Evolutionary conservation across 2,113 vertebrate species (phyloP).

Genomic region (Gorilla gorilla): DNA sequence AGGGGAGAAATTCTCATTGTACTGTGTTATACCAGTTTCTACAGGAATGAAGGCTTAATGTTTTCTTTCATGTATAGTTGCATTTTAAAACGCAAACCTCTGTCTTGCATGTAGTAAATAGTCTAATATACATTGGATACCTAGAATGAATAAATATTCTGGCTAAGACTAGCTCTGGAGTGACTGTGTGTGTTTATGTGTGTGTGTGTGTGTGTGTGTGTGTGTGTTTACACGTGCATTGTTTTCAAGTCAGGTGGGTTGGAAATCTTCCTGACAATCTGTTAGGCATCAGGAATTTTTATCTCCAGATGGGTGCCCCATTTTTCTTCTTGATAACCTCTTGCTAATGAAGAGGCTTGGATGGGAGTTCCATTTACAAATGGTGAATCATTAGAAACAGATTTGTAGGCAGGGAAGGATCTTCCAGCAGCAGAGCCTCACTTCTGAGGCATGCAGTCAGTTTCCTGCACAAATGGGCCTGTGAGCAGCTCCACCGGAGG

Average conservation of each 20-base stretch:
- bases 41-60: not conserved
- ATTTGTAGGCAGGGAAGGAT: constrained; percentile 60
- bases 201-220: not conserved
- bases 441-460: constrained; percentile 45
- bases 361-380: constrained; percentile 75
- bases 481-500: not conserved
- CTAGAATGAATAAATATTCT: constrained; percentile 4
- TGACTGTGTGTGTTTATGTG: not conserved
- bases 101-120: not conserved
- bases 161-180: not conserved
- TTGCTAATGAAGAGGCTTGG: constrained; percentile 68
- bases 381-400: constrained; percentile 77
- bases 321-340: constrained; percentile 78
- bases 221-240: not conserved
- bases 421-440: constrained; percentile 38
- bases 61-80: not conserved
- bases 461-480: constrained; percentile 4
- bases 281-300: constrained; percentile 68
- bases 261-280: constrained; percentile 69
- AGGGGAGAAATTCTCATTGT: not conserved
- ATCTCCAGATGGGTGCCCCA: constrained; percentile 74
- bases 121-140: not conserved
- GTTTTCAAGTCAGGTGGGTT: constrained; percentile 41
- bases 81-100: not conserved
- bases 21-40: not conserved